These are phyloP conservation scores for Lanistes nyassanus DNA, from an alignment of 1,140 invertebrate genomes.

Conservation along the genomic window DNA sequence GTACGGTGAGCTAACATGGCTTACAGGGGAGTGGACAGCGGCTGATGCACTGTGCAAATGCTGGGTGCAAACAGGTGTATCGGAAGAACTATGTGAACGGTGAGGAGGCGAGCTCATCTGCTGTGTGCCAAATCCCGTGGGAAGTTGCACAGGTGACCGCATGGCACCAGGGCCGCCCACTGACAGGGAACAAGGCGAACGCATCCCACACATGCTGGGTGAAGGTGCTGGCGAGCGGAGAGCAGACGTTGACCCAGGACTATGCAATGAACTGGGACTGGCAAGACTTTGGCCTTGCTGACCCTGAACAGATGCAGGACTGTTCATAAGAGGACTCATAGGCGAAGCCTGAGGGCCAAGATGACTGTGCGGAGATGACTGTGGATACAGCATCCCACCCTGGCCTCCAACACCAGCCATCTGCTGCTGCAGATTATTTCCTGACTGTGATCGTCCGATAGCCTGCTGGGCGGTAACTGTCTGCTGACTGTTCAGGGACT, in stretches of 20 bases:
- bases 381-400: slow-evolving; percentile 47
- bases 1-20: slow-evolving; percentile 34
- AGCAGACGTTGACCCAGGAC: slow-evolving; percentile 44
- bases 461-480: slow-evolving; percentile 1
- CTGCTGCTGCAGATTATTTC: slow-evolving; percentile 14
- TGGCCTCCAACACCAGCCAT: slow-evolving; percentile 17
- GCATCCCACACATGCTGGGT: slow-evolving; percentile 26
- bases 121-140: slow-evolving; percentile 29
- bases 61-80: slow-evolving; percentile 18
- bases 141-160: slow-evolving; percentile 32
- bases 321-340: slow-evolving; percentile 51
- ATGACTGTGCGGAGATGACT: slow-evolving; percentile 46
- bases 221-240: slow-evolving; percentile 40
- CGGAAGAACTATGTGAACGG: slow-evolving; percentile 8
- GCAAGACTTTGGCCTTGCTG: slow-evolving; percentile 48
- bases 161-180: slow-evolving; percentile 19
- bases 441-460: background rate
- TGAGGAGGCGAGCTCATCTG: slow-evolving; percentile 31
- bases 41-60: slow-evolving; percentile 26
- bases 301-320: slow-evolving; percentile 54
- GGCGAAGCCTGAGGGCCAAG: slow-evolving; percentile 43
- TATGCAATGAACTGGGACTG: slow-evolving; percentile 54
- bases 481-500: slow-evolving; percentile 8
- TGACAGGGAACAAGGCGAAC: slow-evolving; percentile 41
- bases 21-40: slow-evolving; percentile 32